Evolutionary conservation across 2,888 invertebrate species (phyloP).

Genomic region (Andricus curvator): DNA sequence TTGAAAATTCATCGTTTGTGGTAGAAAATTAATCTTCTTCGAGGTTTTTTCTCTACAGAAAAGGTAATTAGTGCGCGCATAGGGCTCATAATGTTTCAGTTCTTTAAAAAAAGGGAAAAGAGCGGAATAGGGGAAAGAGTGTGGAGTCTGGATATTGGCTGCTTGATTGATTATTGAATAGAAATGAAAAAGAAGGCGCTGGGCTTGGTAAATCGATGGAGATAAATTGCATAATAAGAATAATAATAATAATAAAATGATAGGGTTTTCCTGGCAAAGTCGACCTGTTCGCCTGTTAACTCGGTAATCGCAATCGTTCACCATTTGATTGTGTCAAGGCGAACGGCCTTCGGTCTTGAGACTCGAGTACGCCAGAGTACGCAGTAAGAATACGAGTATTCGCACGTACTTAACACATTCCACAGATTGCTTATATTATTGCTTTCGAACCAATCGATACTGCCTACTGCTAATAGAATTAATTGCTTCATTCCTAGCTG

Average conservation of each 20-base stretch:
- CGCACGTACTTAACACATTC: conserved; percentile 40
- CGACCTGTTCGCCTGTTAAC: conserved; percentile 37
- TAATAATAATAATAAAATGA: too few relatives aligned
- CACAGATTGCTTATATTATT: conserved; percentile 8
- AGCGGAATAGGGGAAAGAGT: too few relatives aligned
- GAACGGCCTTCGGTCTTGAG: conserved; percentile 36
- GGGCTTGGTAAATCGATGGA: not conserved
- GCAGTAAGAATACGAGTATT: conserved; percentile 39
- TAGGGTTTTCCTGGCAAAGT: conserved; percentile 28
- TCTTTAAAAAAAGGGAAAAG: too few relatives aligned
- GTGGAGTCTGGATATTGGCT: not conserved
- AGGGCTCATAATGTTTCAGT: too few relatives aligned
- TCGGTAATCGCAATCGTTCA: conserved; percentile 40
- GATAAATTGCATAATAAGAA: not conserved
- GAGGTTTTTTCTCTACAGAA: too few relatives aligned
- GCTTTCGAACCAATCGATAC: conserved; percentile 35
- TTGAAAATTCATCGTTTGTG: too few relatives aligned
- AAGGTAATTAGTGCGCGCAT: too few relatives aligned
- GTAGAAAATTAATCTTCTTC: too few relatives aligned
- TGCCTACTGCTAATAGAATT: conserved; percentile 40
- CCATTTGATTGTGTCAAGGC: conserved; percentile 32
- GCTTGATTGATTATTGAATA: conserved; percentile 7
- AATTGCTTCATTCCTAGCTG: conserved; percentile 35
- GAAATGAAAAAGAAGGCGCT: not conserved
- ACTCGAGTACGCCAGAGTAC: conserved; percentile 30